These are phyloP conservation scores for Laupala kohalensis DNA, from an alignment of 1,140 invertebrate genomes.

Conservation along the genomic window DNA sequence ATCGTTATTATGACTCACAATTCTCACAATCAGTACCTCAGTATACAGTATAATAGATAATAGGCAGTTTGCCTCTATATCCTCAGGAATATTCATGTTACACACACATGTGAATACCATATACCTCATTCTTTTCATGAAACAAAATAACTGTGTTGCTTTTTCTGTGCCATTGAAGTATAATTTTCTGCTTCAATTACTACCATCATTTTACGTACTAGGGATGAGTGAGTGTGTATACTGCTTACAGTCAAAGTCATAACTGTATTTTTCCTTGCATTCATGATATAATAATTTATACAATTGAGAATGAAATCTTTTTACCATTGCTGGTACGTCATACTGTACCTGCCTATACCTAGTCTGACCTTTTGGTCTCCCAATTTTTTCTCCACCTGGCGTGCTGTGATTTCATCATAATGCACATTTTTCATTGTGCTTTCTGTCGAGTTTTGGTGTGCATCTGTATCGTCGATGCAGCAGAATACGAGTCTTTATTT, in stretches of 20 bases:
- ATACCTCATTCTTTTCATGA: neutral
- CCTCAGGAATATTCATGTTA: slow-evolving; percentile 1
- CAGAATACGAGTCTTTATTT: neutral
- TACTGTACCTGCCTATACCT: neutral
- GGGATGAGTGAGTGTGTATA: neutral
- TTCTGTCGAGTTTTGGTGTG: neutral
- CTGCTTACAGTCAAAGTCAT: no score
- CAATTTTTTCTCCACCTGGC: neutral
- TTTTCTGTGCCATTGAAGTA: neutral
- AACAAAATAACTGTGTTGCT: neutral
- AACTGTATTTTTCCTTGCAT: neutral
- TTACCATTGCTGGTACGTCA: neutral
- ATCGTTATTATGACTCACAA: neutral
- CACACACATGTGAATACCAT: neutral
- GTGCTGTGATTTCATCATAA: neutral
- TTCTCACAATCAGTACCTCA: slow-evolving; percentile 8
- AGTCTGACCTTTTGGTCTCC: neutral
- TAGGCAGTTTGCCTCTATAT: slow-evolving; percentile 1
- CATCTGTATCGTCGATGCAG: neutral
- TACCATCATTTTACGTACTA: neutral
- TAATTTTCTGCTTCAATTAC: neutral
- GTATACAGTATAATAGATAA: slow-evolving; percentile 5
- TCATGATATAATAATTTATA: neutral
- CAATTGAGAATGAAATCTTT: neutral
- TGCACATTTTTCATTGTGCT: neutral